Conservation (phyloP, 1,140 invertebrate species). For the Formica selysi region DNA sequence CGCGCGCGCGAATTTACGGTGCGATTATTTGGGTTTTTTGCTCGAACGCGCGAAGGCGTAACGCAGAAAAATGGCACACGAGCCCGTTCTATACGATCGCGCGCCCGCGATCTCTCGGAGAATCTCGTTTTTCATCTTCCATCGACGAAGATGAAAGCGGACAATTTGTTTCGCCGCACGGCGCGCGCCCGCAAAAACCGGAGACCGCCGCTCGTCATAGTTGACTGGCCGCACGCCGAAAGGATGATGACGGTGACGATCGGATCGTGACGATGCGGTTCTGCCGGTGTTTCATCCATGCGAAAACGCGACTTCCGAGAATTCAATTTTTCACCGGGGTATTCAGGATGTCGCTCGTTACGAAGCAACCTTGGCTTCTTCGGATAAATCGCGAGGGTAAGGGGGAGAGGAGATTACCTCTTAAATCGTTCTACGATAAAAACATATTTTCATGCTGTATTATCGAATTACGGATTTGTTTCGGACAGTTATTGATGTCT, state of each 20-base stretch:
- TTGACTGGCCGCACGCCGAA: constrained; percentile 62
- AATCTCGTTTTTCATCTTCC: constrained; percentile 67
- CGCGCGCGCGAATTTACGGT: constrained; percentile 27
- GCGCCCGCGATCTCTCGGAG: constrained; percentile 43
- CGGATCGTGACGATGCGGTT: constrained; percentile 57
- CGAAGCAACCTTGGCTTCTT: not conserved
- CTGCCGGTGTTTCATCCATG: constrained; percentile 18
- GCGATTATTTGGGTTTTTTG: constrained; percentile 75
- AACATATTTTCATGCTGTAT: constrained; percentile 30
- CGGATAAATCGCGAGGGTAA: constrained; percentile 11
- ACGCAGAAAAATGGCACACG: constrained; percentile 69
- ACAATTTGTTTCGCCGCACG: constrained; percentile 68
- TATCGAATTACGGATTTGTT: constrained; percentile 40
- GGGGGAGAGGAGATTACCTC: not conserved
- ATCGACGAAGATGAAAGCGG: constrained; percentile 9
- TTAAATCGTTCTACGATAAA: not conserved
- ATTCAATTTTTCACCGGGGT: constrained; percentile 57
- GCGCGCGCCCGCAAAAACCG: constrained; percentile 57
- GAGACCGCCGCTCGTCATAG: constrained; percentile 54
- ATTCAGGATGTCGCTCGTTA: constrained; percentile 52
- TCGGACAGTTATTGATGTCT: constrained; percentile 19
- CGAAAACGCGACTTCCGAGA: constrained; percentile 17
- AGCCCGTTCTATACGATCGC: constrained; percentile 29
- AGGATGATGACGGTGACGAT: constrained; percentile 66
- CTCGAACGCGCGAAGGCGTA: not conserved